Base-by-base conservation (phyloP, 2,113 vertebrate species). In the Rhinoderma darwinii region DNA sequence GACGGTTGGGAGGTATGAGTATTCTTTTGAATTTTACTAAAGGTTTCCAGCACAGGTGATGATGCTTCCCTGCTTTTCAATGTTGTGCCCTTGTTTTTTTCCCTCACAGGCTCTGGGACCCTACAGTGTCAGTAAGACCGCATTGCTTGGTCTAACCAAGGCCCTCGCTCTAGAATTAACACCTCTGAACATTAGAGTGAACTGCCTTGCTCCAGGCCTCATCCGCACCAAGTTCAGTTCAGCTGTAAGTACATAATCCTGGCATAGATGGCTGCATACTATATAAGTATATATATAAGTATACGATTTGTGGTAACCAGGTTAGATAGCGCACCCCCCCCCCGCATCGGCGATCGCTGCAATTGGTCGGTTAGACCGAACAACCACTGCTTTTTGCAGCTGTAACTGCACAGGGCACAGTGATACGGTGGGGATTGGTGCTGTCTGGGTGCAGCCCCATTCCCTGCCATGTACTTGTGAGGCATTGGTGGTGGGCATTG, bases 111-210 rank as follows among this genome's bases (percentile, higher is more conserved):
- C 15, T 1, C 78, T 98, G 84, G 96, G 96, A 8, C 93, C 96
- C 4, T 98, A 98, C 91, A 95, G 93, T 0, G 95, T 98, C 83
- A 96, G 96, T 90, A 98, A 98, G 91, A 96, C 96, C 0, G 97
- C 97, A 0, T 89, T 98, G 74, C 86, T 98, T 89, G 96, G 96
- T 61, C 93, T 98, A 51, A 96, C 94, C 32, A 94, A 93, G 84
- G 96, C 90, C 0, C 91, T 97, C 87, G 96, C 96, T 12, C 86
- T 88, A 0, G 97, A 96, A 63, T 91, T 98, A 66, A 94, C 92
- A 15, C 88, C 91, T 0, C 91, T 70, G 41, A 96, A 96, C 90
- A 94, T 98, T 43, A 90, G 96, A 25, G 94, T 98, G 75, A 98
- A 98, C 92, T 95, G 95, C 10, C 94, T 98, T 87, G 97, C 96